These are phyloP conservation scores for Arnoldichthys spilopterus DNA, from an alignment of 2,797 vertebrate genomes.

Conservation along the genomic window DNA sequence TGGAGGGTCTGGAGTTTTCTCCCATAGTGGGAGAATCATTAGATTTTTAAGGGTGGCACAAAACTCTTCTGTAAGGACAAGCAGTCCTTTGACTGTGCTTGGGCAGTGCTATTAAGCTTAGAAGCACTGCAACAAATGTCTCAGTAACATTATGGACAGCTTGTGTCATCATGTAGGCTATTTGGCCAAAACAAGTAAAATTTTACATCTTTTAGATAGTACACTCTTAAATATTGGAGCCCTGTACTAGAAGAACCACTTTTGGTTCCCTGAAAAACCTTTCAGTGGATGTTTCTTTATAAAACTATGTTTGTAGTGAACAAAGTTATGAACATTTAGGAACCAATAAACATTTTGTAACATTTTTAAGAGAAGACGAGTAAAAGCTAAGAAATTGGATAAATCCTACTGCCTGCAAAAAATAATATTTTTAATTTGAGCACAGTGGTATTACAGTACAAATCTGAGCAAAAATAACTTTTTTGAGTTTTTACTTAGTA, in stretches of 20 bases:
- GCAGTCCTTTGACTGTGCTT: neutral
- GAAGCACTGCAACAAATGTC: conserved; percentile 23
- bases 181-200: no score
- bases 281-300: neutral
- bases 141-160: conserved; percentile 12
- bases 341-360: no score
- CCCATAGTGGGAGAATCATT: neutral
- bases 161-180: conserved; percentile 17
- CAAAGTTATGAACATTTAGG: no score
- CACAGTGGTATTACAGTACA: no score
- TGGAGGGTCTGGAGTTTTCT: neutral
- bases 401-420: no score
- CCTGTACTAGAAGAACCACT: neutral
- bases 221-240: neutral
- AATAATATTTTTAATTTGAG: no score
- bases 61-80: conserved; percentile 1
- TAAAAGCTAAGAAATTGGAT: no score
- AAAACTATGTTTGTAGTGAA: no score
- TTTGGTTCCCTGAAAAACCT: neutral
- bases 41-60: neutral
- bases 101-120: neutral
- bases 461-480: no score
- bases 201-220: neutral
- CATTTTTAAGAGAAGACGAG: no score
- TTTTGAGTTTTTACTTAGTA: no score